Evolutionary conservation across 2,113 vertebrate genomes (phyloP).

Genomic region (Lasiurus borealis): DNA sequence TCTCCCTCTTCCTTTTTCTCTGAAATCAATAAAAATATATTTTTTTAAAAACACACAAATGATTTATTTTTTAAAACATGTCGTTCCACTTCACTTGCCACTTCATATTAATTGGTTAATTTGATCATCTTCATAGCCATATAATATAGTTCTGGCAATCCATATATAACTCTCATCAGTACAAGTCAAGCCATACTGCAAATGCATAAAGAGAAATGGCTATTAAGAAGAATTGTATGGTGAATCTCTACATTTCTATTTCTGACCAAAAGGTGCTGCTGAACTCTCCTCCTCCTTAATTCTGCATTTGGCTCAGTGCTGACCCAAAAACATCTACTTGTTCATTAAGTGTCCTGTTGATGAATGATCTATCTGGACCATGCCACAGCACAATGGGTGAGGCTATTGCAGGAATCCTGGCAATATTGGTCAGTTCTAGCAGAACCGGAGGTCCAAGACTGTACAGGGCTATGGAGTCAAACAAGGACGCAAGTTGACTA

Average conservation of each 20-base stretch:
- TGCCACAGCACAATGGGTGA: rapidly evolving
- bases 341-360: background rate
- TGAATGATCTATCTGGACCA: background rate
- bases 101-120: background rate
- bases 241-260: background rate
- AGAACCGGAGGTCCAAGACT: background rate
- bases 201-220: background rate
- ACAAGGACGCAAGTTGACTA: background rate
- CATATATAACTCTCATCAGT: background rate
- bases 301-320: background rate
- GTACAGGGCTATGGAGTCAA: background rate
- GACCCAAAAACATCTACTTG: background rate
- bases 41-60: too few relatives aligned
- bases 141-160: background rate
- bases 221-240: background rate
- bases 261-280: background rate
- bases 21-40: too few relatives aligned
- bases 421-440: background rate
- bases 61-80: too few relatives aligned
- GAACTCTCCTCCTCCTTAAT: background rate
- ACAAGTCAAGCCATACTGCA: background rate
- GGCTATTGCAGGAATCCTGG: background rate
- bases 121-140: background rate
- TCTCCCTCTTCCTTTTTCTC: too few relatives aligned
- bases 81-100: background rate